phyloP scores from a whole-genome alignment of 2,113 vertebrate species.

The Panurus biarmicus region DNA sequence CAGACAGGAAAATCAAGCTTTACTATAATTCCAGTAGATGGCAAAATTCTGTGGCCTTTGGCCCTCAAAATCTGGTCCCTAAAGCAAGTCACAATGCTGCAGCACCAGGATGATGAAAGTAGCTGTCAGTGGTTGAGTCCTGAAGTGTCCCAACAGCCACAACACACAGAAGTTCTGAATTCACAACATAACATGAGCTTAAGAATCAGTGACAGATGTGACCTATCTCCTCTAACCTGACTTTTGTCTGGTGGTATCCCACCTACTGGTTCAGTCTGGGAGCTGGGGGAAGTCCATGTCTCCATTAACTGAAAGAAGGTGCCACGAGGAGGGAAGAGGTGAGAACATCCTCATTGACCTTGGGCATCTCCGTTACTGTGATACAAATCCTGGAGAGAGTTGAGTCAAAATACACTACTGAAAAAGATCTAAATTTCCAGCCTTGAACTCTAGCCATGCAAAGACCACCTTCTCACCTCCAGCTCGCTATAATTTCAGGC shows the following conservation, averaged over 20 bases:
- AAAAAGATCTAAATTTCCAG: not conserved
- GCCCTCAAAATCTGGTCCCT: not conserved
- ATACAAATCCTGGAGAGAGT: not conserved
- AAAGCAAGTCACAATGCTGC: not conserved
- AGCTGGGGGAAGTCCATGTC: not conserved
- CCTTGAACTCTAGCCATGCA: not conserved
- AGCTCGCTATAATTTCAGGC: not conserved
- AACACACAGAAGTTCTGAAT: not conserved
- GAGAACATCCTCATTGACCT: not conserved
- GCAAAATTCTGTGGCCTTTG: not conserved
- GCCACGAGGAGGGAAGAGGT: not conserved
- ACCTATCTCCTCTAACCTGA: not conserved
- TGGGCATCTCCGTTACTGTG: not conserved
- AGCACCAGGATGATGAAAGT: not conserved
- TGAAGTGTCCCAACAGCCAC: not conserved
- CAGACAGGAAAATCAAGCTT: not conserved
- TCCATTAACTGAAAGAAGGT: not conserved
- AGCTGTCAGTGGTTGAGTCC: not conserved
- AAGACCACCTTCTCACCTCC: not conserved
- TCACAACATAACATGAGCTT: not conserved
- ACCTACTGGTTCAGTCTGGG: not conserved
- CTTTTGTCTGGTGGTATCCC: not conserved
- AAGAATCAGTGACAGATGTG: not conserved
- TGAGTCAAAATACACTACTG: not conserved
- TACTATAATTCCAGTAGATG: not conserved